Base-by-base conservation (phyloP, 2,113 vertebrate genomes). In the Ursus arctos region DNA sequence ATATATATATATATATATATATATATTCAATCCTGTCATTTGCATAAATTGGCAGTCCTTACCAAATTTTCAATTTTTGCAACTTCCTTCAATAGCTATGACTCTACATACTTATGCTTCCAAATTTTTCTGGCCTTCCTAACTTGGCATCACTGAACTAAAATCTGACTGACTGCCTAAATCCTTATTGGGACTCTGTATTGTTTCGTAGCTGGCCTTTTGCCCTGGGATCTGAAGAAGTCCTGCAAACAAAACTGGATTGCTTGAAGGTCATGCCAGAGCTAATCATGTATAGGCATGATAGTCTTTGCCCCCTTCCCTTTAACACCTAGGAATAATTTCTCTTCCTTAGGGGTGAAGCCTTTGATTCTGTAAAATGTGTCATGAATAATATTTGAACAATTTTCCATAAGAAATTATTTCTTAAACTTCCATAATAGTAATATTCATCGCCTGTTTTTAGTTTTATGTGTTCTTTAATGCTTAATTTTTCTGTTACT, bases 401-500 rank as follows among this genome's bases (percentile, higher is more conserved):
- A 80, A 71, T 91, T 93, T 97, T 76, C 51, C 63, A 81, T 74
- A 51, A 91, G 43, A 69, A 93, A 65, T 33, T 93, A 57, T 69
- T 93, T 93, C 10, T 84, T 55, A 92, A 63, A 69, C 9, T 77
- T 63, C 28, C 43, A 2, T 31, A 76, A 59, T 67, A 88, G 47
- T 49, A 76, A 63, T 74, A 93, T 61, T 76, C 24, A 71, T 72
- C 65, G 74, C 19, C 57, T 85, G 2, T 79, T 92, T 85, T 71
- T 84, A 57, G n/a, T 63, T 94, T 94, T 36, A 33, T 97, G 5
- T 72, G 1, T 51, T 65, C 31, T 95, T 49, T 40, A 88, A 16
- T 88, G n/a, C 57, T 95, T 96, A 21, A 95, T 93, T 93, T 76
- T 93, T 96, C 74, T 93, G 36, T 63, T 57, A 47, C 13, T 95